phyloP scores from a whole-genome alignment of 2,797 vertebrate species.

The Myotis myotis region DNA sequence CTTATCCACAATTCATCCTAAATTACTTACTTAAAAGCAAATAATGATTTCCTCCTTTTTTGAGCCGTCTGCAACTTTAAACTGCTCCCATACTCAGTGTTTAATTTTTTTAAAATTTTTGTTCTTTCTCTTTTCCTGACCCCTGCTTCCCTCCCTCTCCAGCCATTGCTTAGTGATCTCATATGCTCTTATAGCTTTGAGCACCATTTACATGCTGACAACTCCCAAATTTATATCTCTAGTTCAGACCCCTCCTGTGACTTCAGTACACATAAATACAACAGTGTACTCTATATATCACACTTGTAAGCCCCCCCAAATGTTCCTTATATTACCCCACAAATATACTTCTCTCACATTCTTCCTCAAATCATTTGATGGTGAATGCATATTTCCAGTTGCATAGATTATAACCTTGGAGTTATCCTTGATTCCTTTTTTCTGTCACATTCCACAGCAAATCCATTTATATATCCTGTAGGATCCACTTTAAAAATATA shows the following conservation, averaged over 20 bases:
- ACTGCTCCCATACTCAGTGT: background rate
- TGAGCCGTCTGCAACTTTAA: background rate
- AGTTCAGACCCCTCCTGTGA: background rate
- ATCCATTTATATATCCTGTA: background rate
- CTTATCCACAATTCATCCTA: background rate
- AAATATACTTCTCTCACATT: background rate
- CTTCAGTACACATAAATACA: background rate
- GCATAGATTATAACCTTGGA: background rate
- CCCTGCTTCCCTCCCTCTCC: rapidly evolving
- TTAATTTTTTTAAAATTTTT: background rate
- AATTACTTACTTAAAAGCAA: background rate
- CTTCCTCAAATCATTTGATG: background rate
- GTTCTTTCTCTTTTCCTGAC: background rate
- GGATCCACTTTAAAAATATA: background rate
- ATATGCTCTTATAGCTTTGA: background rate
- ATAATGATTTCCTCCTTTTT: background rate
- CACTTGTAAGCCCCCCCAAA: background rate
- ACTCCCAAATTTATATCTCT: background rate
- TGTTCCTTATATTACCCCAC: background rate
- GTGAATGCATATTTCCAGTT: background rate
- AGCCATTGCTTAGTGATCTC: background rate
- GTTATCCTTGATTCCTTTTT: background rate
- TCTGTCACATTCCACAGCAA: background rate
- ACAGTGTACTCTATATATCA: background rate
- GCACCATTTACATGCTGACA: background rate